These are phyloP conservation scores for Omphaloscelis lunosa DNA, from an alignment of 2,888 invertebrate genomes.

Conservation along the genomic window DNA sequence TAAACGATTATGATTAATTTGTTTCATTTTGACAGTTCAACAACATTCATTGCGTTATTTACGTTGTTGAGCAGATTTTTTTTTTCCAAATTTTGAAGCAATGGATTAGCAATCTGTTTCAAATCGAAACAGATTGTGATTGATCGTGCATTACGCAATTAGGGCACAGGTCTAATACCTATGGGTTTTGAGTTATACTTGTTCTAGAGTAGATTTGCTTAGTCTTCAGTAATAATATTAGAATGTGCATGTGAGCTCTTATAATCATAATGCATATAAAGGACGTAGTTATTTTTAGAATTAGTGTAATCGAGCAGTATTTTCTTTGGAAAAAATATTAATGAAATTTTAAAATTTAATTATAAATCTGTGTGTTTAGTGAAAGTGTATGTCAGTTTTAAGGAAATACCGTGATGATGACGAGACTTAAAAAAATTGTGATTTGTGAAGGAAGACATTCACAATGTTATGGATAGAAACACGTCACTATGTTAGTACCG, in stretches of 20 bases:
- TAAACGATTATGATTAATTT: too few species aligned
- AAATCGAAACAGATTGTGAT: too few species aligned
- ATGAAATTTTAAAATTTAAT: not conserved
- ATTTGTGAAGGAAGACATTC: slow-evolving; percentile 9
- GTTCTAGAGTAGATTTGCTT: not conserved
- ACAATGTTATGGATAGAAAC: slow-evolving; percentile 47
- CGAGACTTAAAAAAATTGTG: slow-evolving; percentile 11
- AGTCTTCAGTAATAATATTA: not conserved
- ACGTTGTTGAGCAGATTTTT: too few species aligned
- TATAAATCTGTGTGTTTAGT: not conserved
- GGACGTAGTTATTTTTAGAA: not conserved
- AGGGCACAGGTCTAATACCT: too few species aligned
- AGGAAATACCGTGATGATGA: not conserved
- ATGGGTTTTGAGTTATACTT: not conserved
- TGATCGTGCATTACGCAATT: too few species aligned
- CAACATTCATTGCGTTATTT: too few species aligned
- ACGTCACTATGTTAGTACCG: slow-evolving; percentile 38
- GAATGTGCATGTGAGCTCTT: too few species aligned
- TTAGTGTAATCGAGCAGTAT: too few species aligned
- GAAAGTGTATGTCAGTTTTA: not conserved
- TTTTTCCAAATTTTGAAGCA: too few species aligned
- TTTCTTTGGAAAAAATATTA: not conserved
- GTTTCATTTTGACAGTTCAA: too few species aligned
- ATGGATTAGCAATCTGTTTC: too few species aligned
- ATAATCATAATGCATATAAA: not conserved